Percentiles rank a stretch among this genome's conserved stretches.
These are phyloP conservation scores for Hetaerina americana DNA, from an alignment of 1,140 invertebrate species.

Conservation along the genomic window DNA sequence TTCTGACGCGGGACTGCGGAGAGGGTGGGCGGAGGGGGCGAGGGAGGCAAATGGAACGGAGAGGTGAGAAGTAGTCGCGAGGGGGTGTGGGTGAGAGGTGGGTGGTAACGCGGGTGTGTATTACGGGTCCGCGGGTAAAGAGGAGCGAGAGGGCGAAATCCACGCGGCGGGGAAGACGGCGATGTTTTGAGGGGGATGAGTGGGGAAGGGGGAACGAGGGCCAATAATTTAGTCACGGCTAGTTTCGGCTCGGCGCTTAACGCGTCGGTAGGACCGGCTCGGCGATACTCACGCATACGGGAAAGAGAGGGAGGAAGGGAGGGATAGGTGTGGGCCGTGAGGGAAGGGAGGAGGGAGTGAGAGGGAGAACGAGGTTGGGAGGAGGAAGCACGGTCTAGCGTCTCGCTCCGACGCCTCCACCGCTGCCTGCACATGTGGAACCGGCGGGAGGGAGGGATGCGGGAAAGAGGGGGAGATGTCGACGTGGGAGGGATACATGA, in stretches of 20 bases:
- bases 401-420: neutral
- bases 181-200: no score
- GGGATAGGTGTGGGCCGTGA: neutral
- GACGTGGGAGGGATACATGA: neutral
- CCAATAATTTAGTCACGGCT: neutral
- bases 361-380: neutral
- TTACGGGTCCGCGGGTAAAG: no score
- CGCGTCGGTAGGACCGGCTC: neutral
- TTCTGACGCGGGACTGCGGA: no score
- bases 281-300: neutral
- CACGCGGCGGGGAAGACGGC: no score
- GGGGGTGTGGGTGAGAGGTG: no score
- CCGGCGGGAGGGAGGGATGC: no score
- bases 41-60: no score
- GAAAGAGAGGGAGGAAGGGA: neutral
- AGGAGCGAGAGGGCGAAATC: no score
- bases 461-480: no score
- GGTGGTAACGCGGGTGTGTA: no score
- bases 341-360: neutral
- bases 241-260: neutral
- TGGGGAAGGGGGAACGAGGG: neutral
- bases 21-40: no score
- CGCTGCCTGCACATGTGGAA: neutral
- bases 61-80: no score
- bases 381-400: neutral